Evolutionary conservation across 2,888 invertebrate genomes (phyloP).

Genomic region (Xylota segnis): DNA sequence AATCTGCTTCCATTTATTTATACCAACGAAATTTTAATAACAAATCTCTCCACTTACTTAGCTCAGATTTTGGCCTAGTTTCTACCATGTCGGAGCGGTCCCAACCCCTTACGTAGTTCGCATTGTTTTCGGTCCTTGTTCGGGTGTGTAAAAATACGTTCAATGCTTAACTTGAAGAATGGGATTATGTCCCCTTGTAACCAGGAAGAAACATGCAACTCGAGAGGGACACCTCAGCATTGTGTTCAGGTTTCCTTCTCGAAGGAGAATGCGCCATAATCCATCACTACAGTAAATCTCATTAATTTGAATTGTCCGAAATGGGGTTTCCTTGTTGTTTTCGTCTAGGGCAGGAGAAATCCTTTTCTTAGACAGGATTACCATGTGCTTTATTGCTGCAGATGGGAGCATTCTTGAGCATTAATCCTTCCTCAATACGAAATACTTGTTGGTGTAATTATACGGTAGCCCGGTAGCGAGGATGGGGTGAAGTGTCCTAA

Average conservation of each 20-base stretch:
- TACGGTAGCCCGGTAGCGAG: constrained; percentile 16
- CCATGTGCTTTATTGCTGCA: constrained; percentile 35
- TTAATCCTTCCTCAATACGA: constrained; percentile 41
- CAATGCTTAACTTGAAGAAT: not conserved
- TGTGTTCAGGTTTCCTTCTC: constrained; percentile 15
- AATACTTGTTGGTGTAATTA: constrained; percentile 35
- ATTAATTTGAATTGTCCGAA: constrained; percentile 63
- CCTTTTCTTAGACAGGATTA: constrained; percentile 48
- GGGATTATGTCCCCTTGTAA: constrained; percentile 19
- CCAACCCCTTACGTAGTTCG: constrained; percentile 8
- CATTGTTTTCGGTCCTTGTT: constrained; percentile 44
- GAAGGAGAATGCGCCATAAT: constrained; percentile 40
- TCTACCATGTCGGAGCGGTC: not conserved
- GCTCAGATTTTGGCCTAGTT: constrained; percentile 47
- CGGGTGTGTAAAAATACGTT: not conserved
- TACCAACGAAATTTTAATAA: constrained; percentile 56
- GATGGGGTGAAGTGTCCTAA: constrained; percentile 21
- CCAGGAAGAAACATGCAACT: constrained; percentile 38
- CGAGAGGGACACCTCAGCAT: not conserved
- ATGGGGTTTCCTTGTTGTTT: constrained; percentile 18
- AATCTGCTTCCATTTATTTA: constrained; percentile 24
- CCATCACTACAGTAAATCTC: constrained; percentile 43
- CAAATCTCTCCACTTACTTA: constrained; percentile 46
- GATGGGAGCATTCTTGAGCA: constrained; percentile 40
- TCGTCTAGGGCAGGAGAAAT: constrained; percentile 3